Conservation (phyloP, 2,888 invertebrate species). For the Amiota mariae region DNA sequence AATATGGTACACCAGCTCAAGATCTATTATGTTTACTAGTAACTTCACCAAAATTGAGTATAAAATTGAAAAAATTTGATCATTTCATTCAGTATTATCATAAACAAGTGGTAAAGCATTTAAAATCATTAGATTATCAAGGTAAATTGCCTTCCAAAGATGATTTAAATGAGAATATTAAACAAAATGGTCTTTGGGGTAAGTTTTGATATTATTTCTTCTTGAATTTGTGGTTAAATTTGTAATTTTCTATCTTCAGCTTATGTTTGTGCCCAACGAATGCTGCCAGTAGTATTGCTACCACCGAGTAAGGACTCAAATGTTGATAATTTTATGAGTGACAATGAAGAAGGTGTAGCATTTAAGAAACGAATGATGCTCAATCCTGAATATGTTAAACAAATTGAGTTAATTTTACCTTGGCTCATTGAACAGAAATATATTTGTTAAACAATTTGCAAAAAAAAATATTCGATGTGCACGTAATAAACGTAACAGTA, state of each 20-base stretch:
- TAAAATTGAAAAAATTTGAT: slow-evolving; percentile 66
- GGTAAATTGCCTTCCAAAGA: slow-evolving; percentile 58
- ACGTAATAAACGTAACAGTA: no score
- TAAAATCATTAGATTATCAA: slow-evolving; percentile 60
- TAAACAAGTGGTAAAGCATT: slow-evolving; percentile 55
- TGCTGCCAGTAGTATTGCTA: slow-evolving; percentile 57
- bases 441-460: slow-evolving; percentile 43
- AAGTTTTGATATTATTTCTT: slow-evolving; percentile 12
- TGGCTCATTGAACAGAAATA: slow-evolving; percentile 64
- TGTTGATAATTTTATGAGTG: slow-evolving; percentile 56
- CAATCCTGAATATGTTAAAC: slow-evolving; percentile 61
- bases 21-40: slow-evolving; percentile 67
- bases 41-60: slow-evolving; percentile 62
- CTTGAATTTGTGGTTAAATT: slow-evolving; percentile 9
- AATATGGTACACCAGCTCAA: slow-evolving; percentile 65
- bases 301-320: slow-evolving; percentile 60
- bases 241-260: slow-evolving; percentile 45
- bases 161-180: slow-evolving; percentile 62
- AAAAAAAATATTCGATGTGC: background rate
- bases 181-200: slow-evolving; percentile 64
- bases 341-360: slow-evolving; percentile 49
- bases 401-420: slow-evolving; percentile 62
- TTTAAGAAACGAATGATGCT: slow-evolving; percentile 61
- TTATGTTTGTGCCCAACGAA: slow-evolving; percentile 55
- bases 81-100: slow-evolving; percentile 68